Conservation (phyloP, 1,140 invertebrate species). For the Heliconius nattereri region DNA sequence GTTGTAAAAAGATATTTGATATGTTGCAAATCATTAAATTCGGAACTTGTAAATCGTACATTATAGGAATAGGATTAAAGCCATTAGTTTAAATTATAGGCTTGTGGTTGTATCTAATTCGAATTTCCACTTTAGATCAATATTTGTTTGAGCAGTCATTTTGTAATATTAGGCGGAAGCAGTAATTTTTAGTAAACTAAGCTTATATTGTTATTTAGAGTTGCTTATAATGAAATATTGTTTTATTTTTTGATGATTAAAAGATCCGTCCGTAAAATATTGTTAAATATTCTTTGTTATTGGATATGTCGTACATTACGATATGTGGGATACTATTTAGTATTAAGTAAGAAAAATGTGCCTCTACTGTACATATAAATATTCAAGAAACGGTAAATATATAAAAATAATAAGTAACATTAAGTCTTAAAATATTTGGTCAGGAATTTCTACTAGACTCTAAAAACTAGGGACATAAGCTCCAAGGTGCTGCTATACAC, state of each 20-base stretch:
- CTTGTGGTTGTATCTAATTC: not conserved
- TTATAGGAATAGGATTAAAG: not conserved
- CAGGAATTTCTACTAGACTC: slow-evolving; percentile 75
- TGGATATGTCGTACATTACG: not conserved
- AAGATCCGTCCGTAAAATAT: not conserved
- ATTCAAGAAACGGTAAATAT: not conserved
- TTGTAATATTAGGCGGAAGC: not conserved
- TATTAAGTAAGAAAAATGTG: not conserved
- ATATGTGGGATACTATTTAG: slow-evolving; percentile 4
- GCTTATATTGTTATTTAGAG: not conserved
- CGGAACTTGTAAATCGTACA: not conserved
- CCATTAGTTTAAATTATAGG: not conserved
- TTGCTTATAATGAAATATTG: not conserved
- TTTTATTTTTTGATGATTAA: not conserved
- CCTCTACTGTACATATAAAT: not conserved
- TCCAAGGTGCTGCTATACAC: slow-evolving; percentile 73
- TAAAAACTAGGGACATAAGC: slow-evolving; percentile 77
- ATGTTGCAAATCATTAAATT: not conserved
- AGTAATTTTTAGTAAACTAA: not conserved
- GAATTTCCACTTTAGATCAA: not conserved
- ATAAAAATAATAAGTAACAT: slow-evolving; percentile 56
- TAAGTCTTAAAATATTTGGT: slow-evolving; percentile 79
- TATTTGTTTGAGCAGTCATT: not conserved
- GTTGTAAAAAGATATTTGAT: not conserved
- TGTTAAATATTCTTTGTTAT: not conserved